Percentiles rank a stretch among this genome's conserved stretches.
Conservation (phyloP, 2,797 vertebrate species). For the Siniperca obscura region DNA sequence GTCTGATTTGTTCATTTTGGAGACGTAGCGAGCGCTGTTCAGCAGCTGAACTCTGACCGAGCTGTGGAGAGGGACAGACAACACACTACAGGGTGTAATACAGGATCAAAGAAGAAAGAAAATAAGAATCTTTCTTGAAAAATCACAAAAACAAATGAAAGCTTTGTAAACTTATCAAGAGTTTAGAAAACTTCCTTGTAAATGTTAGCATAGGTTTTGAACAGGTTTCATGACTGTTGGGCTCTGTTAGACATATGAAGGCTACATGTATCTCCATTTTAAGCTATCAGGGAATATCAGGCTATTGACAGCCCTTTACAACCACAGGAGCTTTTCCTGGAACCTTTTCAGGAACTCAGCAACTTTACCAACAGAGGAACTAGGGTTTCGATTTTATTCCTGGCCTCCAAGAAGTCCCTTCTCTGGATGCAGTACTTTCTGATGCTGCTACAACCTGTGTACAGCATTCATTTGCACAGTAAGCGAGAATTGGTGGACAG, state of each 20-base stretch:
- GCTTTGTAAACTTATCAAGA: neutral
- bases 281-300: neutral
- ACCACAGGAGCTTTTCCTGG: neutral
- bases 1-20: constrained; percentile 30
- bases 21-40: neutral
- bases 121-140: neutral
- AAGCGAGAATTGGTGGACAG: no score
- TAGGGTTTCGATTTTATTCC: no score
- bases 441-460: no score
- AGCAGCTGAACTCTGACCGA: constrained; percentile 15
- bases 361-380: neutral
- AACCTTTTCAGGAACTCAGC: neutral
- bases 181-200: neutral
- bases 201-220: neutral
- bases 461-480: no score
- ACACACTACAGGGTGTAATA: constrained; percentile 3
- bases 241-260: neutral
- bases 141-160: neutral
- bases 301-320: neutral
- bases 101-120: neutral
- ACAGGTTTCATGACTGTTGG: neutral
- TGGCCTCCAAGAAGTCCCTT: neutral
- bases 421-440: neutral
- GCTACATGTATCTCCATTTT: neutral
- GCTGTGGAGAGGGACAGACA: neutral